Base-by-base conservation (phyloP, 2,797 vertebrate species). In the Tympanoctomys barrerae region DNA sequence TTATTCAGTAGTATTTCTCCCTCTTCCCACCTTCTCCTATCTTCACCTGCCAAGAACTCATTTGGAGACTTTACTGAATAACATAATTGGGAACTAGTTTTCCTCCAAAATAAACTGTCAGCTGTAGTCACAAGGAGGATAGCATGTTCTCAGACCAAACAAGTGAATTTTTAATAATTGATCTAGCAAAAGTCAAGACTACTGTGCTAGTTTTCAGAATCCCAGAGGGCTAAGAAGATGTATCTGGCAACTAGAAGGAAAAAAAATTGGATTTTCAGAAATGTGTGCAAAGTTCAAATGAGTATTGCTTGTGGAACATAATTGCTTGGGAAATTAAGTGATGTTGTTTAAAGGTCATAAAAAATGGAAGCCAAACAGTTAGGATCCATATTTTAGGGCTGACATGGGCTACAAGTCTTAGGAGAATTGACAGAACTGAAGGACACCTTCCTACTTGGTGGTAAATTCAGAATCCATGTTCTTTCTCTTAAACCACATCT, bases 81-180 rank as follows among this genome's bases (percentile, higher is more conserved):
- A 90, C 39, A 92, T 90, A 54, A 83, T 78, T 52, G 42, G 90
- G 71, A 93, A 87, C 31, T 89, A 77, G 52, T 82, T 94, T 96
- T 85, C 14, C 54, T 91, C 19, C 12, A 83, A 94, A 87, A 95
- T 39, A 81, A 9, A 85, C 68, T 39, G 83, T 78, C 28, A 91
- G 26, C 81, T 36, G 75, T 1, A 78, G 61, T 90, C 73, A 79
- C 66, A 70, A 94, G 61, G 64, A 93, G 71, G 42, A 71, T 54
- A 49, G 7, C 79, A 16, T 83, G 28, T 70, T 84, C 36, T 54
- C 52, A 81, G 54, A 75, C 13, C 75, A 57, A 46, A 77, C 42
- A 88, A 94, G 33, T 64, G 11, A 31, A 19, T 36, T 71, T 89
- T 93, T 80, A 95, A 96, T 94, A 88, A 93, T 90, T 83, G 71